Evolutionary conservation across 1,140 invertebrate species (phyloP).

Genomic region (Rhyzopertha dominica): DNA sequence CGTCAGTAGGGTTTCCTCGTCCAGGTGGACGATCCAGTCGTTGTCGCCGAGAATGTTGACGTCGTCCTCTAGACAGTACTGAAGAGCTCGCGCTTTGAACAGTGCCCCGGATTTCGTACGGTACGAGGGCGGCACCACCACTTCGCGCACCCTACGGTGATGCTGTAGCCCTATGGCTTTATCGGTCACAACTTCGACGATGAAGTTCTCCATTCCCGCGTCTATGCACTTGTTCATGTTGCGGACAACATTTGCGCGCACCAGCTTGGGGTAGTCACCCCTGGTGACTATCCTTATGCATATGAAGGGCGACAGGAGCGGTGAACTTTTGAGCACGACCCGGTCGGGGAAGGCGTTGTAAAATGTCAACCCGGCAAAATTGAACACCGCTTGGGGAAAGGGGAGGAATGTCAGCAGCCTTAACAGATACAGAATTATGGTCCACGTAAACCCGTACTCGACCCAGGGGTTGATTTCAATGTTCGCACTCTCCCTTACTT

Average conservation of each 20-base stretch:
- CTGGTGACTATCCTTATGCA: constrained; percentile 93
- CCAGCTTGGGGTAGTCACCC: constrained; percentile 90
- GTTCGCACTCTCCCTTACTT: constrained; percentile 55
- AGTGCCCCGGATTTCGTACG: constrained; percentile 84
- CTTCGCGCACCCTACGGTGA: constrained; percentile 67
- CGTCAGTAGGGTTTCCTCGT: constrained; percentile 95
- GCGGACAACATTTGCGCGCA: constrained; percentile 79
- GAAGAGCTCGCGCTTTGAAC: constrained; percentile 92
- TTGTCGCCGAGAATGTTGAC: constrained; percentile 82
- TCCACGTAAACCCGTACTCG: constrained; percentile 69
- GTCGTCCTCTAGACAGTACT: constrained; percentile 91
- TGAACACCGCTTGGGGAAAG: constrained; percentile 85
- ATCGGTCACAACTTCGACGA: constrained; percentile 96
- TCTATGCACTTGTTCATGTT: constrained; percentile 88
- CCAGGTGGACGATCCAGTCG: constrained; percentile 97
- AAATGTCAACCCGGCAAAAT: constrained; percentile 83
- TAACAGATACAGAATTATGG: constrained; percentile 72
- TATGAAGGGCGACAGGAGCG: constrained; percentile 88
- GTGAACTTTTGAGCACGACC: constrained; percentile 83
- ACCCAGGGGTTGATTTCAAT: constrained; percentile 71
- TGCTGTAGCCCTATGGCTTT: constrained; percentile 74
- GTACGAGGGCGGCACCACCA: constrained; percentile 83
- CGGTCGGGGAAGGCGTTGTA: constrained; percentile 96
- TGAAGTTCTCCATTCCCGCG: constrained; percentile 91
- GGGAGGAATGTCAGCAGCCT: constrained; percentile 81